phyloP scores from a whole-genome alignment of 2,113 vertebrate genomes.

The Gasterosteus aculeatus region DNA sequence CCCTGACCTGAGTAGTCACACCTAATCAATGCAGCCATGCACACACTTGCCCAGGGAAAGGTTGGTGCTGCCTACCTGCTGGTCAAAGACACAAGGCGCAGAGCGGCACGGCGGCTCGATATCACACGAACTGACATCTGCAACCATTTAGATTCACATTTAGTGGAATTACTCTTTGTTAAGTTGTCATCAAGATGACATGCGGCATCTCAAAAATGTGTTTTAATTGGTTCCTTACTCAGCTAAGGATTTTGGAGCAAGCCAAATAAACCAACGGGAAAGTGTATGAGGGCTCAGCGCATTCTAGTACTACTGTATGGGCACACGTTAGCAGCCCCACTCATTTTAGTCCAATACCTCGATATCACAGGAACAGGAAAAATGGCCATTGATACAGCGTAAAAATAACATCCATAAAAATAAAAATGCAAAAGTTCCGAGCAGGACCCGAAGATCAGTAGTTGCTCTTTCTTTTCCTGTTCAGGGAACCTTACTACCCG shows the following conservation, averaged over 20 bases:
- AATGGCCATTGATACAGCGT: not conserved
- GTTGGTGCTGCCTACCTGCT: constrained; percentile 69
- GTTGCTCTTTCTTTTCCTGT: not conserved
- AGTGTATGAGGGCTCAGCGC: not conserved
- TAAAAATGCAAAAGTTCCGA: not conserved
- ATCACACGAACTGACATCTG: constrained; percentile 75
- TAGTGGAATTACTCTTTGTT: constrained; percentile 53
- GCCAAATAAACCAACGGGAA: constrained; percentile 16
- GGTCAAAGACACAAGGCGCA: constrained; percentile 30
- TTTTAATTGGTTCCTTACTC: constrained; percentile 60
- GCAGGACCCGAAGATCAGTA: not conserved
- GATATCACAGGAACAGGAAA: not conserved
- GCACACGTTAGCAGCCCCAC: not conserved
- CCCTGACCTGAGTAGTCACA: constrained; percentile 71
- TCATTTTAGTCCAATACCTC: not conserved
- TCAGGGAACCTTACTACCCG: not conserved
- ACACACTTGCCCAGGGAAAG: constrained; percentile 51
- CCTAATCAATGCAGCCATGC: constrained; percentile 75
- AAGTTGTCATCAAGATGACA: constrained; percentile 66
- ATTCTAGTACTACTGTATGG: not conserved
- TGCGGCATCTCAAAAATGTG: constrained; percentile 67
- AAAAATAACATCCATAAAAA: not conserved
- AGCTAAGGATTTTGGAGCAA: constrained; percentile 12
- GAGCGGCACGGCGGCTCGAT: constrained; percentile 53
- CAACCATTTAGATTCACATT: constrained; percentile 64